These are phyloP conservation scores for Haliclona indistincta DNA, from an alignment of 37 sponge, comb jelly and placozoan species.

Conservation along the genomic window DNA sequence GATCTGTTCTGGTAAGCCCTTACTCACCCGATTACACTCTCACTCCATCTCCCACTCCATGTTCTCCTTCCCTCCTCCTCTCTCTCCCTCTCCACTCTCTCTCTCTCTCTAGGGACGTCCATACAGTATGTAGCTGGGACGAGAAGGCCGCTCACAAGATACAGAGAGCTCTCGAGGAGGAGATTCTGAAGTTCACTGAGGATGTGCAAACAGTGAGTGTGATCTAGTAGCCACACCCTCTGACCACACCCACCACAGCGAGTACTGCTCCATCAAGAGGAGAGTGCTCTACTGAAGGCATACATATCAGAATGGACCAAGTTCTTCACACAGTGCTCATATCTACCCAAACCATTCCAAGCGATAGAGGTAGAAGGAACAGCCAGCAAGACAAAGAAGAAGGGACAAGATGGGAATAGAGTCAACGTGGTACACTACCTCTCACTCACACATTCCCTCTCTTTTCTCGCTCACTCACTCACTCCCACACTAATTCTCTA, in stretches of 20 bases:
- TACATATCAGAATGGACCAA: slow-evolving; percentile 89
- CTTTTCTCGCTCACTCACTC: no score
- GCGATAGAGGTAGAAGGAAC: slow-evolving; percentile 71
- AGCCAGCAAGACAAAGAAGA: slow-evolving; percentile 56
- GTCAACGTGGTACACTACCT: slow-evolving; percentile 49
- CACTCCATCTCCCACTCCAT: no score
- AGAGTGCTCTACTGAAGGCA: slow-evolving; percentile 77
- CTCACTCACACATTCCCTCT: not conserved
- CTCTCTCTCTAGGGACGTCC: slow-evolving; percentile 69
- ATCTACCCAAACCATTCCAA: slow-evolving; percentile 86
- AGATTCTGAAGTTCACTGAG: slow-evolving; percentile 56
- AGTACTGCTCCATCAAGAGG: slow-evolving; percentile 73
- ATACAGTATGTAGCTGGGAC: slow-evolving; percentile 89
- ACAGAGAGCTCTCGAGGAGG: slow-evolving; percentile 67
- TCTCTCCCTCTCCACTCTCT: no score
- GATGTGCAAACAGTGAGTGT: slow-evolving; percentile 51
- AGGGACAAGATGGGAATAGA: slow-evolving; percentile 69
- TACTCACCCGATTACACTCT: no score
- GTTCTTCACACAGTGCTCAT: slow-evolving; percentile 87
- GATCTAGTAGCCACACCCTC: not conserved
- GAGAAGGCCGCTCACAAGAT: slow-evolving; percentile 81
- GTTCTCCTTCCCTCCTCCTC: no score
- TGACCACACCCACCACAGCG: no score
- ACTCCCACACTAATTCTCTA: no score
- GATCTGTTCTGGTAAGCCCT: slow-evolving; percentile 77